Base-by-base conservation (phyloP, 2,888 invertebrate genomes). In the Acanthosepion lycidas region DNA sequence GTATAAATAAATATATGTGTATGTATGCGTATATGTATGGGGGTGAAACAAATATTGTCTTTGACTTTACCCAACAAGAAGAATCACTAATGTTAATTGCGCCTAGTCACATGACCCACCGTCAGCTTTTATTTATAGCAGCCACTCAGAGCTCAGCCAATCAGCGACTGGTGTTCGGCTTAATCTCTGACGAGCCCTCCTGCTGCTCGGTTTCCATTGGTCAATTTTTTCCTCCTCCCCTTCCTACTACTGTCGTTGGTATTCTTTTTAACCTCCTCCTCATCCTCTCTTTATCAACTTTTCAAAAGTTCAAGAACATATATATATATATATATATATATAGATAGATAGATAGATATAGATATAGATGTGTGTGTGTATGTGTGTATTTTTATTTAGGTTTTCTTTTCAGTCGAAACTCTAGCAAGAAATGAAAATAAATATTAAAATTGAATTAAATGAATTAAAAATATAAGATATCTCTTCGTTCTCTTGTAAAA, bases 1-100 rank as follows among this genome's bases (percentile, higher is more conserved):
- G 5, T 59, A 78, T 78, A 78, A 5, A n/a, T 78, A n/a, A 12
- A n/a, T 78, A 78, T 78, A 15, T 78, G 2, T n/a, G 12, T 78
- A n/a, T 64, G 26, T 64, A 3, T 64, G 26, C 23, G 6, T 64
- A 64, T 64, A 64, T 64, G 26, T 64, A 64, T 64, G 64, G 2
- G 26, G 26, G 78, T 20, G 78, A 78, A 78, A n/a, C n/a, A 78
- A n/a, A 78, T n/a, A 78, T 78, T n/a, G 78, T n/a, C n/a, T 78
- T 78, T 78, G n/a, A 78, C 78, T 78, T 78, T 78, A n/a, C 78
- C 78, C 28, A n/a, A 78, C n/a, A 78, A 78, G n/a, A 78, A 78
- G 78, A 18, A n/a, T 78, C 78, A 78, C 78, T 78, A 78, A 78
- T 78, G 78, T 78, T 78, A 78, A 78, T 78, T 78, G 28, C 78